Evolutionary conservation across 1,140 invertebrate species (phyloP).

Genomic region (Oreohelix idahoensis): DNA sequence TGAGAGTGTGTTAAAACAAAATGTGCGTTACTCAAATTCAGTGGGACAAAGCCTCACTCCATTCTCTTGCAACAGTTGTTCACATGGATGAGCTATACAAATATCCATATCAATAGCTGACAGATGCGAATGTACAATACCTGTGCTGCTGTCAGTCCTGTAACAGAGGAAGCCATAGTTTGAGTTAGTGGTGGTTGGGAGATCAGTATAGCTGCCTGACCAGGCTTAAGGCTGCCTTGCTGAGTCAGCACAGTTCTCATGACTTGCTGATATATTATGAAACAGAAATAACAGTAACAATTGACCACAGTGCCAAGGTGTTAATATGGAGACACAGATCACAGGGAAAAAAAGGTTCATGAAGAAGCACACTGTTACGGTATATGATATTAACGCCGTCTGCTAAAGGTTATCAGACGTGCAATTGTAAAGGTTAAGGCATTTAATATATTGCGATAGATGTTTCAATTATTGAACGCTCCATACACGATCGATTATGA

Average conservation of each 20-base stretch:
- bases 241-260: slow-evolving; percentile 65
- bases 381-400: too few relatives aligned
- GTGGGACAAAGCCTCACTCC: too few relatives aligned
- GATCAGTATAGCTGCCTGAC: slow-evolving; percentile 66
- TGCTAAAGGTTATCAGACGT: too few relatives aligned
- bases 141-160: slow-evolving; percentile 55
- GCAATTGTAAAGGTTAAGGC: too few relatives aligned
- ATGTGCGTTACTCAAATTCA: too few relatives aligned
- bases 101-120: not conserved
- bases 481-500: too few relatives aligned
- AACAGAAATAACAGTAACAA: slow-evolving; percentile 5
- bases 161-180: slow-evolving; percentile 39
- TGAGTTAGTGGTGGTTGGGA: slow-evolving; percentile 63
- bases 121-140: slow-evolving; percentile 5
- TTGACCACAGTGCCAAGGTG: not conserved
- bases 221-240: slow-evolving; percentile 59
- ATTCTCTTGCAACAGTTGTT: too few relatives aligned
- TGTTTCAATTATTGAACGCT: too few relatives aligned
- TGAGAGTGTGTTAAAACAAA: too few relatives aligned
- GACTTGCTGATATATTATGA: slow-evolving; percentile 50
- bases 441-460: too few relatives aligned
- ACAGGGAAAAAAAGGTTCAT: too few relatives aligned
- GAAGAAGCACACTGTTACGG: too few relatives aligned
- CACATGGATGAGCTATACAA: not conserved
- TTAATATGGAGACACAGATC: not conserved